Evolutionary conservation across 1,140 invertebrate genomes (phyloP).

Genomic region (Brachionus asplanchnoidis): DNA sequence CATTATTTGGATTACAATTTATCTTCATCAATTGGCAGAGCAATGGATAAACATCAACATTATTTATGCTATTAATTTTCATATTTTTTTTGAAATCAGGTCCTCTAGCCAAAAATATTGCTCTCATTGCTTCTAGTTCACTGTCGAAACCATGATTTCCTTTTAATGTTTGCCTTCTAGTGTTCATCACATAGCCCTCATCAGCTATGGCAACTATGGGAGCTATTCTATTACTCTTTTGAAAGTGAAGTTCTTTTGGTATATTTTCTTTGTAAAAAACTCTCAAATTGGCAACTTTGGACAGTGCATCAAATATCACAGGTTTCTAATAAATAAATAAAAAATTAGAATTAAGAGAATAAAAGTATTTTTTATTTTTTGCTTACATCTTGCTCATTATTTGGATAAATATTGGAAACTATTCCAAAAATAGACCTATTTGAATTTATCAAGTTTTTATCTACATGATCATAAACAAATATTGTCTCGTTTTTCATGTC

Average conservation of each 20-base stretch:
- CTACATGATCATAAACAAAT: conserved; percentile 8
- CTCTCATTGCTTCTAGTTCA: conserved; percentile 60
- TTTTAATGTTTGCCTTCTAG: neutral
- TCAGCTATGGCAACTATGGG: conserved; percentile 35
- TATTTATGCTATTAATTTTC: neutral
- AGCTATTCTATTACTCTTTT: conserved; percentile 26
- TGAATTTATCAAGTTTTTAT: conserved; percentile 9
- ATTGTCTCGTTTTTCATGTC: conserved; percentile 31
- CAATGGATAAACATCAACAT: conserved; percentile 40
- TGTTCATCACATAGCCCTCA: conserved; percentile 29
- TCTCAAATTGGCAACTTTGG: conserved; percentile 57
- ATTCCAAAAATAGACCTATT: neutral
- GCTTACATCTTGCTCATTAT: neutral
- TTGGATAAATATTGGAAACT: conserved; percentile 31
- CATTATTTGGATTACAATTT: conserved; percentile 27
- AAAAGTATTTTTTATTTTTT: neutral
- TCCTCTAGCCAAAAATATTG: conserved; percentile 46
- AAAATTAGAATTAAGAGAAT: neutral
- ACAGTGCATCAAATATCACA: conserved; percentile 60
- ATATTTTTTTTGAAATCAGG: neutral
- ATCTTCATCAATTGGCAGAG: neutral
- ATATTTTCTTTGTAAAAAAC: conserved; percentile 63
- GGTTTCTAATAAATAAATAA: conserved; percentile 56
- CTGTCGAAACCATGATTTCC: conserved; percentile 58
- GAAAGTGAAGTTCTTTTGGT: conserved; percentile 61